Evolutionary conservation across 2,888 invertebrate species (phyloP).

Genomic region (Orgyia antiqua): DNA sequence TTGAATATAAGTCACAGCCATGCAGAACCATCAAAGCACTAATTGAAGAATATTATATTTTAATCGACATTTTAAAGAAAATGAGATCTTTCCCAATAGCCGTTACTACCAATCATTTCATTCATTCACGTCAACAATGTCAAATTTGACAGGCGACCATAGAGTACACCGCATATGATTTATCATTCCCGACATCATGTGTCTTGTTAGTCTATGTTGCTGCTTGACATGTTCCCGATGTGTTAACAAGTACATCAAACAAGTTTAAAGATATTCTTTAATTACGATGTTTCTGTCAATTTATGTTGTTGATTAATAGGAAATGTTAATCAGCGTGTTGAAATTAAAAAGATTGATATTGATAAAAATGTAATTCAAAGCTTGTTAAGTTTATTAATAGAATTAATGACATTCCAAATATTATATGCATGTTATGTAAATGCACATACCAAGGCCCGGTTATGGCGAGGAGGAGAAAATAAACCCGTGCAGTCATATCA

Average conservation of each 20-base stretch:
- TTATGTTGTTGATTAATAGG: not conserved
- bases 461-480: no score
- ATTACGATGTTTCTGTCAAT: constrained; percentile 3
- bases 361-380: not conserved
- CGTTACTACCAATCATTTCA: no score
- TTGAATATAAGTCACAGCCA: no score
- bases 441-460: no score
- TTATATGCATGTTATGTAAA: no score
- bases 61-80: no score
- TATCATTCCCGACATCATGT: constrained; percentile 17
- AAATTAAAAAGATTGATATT: constrained; percentile 1
- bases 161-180: constrained; percentile 12
- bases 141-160: constrained; percentile 10
- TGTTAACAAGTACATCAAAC: constrained; percentile 9
- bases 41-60: no score
- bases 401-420: no score
- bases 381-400: not conserved
- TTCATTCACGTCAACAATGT: constrained; percentile 14
- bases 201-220: constrained; percentile 11
- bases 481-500: no score
- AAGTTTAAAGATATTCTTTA: constrained; percentile 3
- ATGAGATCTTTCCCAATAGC: no score
- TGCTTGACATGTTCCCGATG: constrained; percentile 4
- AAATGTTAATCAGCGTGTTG: no score
- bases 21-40: no score